A percentile compares a stretch with the other conserved stretches of the same genome.
Conservation (phyloP, 2,888 invertebrate genomes). For the Tromatobia lineatoria region DNA sequence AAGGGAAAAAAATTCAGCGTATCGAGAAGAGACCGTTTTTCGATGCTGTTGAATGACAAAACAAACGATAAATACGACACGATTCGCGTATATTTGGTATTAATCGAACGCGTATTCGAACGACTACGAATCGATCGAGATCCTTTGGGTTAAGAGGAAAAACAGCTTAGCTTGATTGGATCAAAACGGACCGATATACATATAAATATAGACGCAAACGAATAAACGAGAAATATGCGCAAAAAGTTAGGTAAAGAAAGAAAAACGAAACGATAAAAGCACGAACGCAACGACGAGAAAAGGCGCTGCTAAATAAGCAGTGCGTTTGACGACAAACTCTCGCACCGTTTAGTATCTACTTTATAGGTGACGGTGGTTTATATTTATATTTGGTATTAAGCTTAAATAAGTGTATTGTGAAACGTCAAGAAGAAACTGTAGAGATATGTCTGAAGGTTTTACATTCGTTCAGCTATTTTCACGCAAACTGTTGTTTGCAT, state of each 20-base stretch:
- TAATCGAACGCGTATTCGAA: conserved; percentile 12
- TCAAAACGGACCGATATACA: neutral
- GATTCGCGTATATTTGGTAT: neutral
- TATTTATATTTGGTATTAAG: conserved; percentile 76
- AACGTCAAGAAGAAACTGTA: conserved; percentile 12
- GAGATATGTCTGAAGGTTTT: neutral
- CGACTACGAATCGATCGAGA: conserved; percentile 28
- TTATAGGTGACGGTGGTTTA: conserved; percentile 78
- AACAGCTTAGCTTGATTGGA: neutral
- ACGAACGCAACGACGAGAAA: conserved; percentile 36
- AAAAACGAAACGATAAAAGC: conserved; percentile 21
- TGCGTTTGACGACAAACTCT: conserved; percentile 54
- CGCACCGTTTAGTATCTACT: conserved; percentile 71
- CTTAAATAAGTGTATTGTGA: conserved; percentile 72
- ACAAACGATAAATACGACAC: neutral
- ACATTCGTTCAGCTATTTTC: neutral
- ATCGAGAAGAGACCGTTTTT: neutral
- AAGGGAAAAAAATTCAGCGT: neutral
- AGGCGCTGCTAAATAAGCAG: conserved; percentile 23
- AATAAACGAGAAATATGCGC: neutral
- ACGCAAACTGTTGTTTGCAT: neutral
- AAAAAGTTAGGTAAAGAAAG: neutral
- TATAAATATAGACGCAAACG: conserved; percentile 10
- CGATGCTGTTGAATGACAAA: neutral
- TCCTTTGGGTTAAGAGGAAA: neutral